Base-by-base conservation (phyloP, 2,888 invertebrate genomes). In the Caenorhabditis sp. region DNA sequence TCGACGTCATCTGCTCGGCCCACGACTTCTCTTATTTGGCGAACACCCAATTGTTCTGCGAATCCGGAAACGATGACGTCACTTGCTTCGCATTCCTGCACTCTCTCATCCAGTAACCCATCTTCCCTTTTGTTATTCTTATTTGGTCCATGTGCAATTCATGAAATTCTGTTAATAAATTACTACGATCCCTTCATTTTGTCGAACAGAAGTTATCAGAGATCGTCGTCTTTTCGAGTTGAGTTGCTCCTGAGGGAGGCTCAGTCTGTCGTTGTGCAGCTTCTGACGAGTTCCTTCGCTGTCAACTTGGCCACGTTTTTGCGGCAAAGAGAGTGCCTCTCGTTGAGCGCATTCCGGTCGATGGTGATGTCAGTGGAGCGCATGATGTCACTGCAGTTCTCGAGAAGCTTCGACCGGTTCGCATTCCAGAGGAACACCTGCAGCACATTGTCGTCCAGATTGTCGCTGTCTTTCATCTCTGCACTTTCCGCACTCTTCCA, bases 61-160 rank as follows among this genome's bases (percentile, higher is more conserved):
- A 84, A 65, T 79, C 81, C 35, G 84, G 84, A 35, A 84, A 84
- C 55, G 83, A 83, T 30, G 83, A 85, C 41, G 82, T 83, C 46
- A 83, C 83, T 1, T 85, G 85, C 59, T 85, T 85, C 62, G 85
- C 85, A 15, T 85, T 85, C 79, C 81, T 85, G 17, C 85, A 85
- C 58, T 82, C 84, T 17, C 68, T 84, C 24, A 79, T 82, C 26
- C 81, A 81, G 50, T 84, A 76, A 71, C 50, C 20, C 39, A 46
- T n/a, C 48, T 24, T 37, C 37, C 13, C 45, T 53, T 37, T 43
- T 30, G 35, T 61, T 55, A 5, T 55, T 11, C n/a, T n/a, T n/a
- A n/a, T n/a, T n/a, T n/a, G n/a, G n/a, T 39, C 8, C 2, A 17
- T 55, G 62, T 62, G 62, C 73, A 65, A 73, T 65, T 63, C 62